These are phyloP conservation scores for Diplosoma virens DNA, from an alignment of 23 tunicate genomes.

Conservation along the genomic window DNA sequence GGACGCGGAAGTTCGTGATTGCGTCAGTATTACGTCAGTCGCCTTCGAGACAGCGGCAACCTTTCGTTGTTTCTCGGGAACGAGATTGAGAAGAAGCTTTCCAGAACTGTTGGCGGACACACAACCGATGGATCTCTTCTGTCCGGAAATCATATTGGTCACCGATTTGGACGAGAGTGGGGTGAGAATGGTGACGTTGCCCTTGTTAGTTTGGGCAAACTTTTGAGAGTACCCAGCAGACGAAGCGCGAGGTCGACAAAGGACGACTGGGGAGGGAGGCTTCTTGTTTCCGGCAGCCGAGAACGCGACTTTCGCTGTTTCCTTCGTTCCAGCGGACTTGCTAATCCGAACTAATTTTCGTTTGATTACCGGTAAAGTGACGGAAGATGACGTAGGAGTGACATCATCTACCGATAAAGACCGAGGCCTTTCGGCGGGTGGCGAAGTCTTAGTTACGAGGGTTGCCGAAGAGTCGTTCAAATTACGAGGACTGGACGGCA, in stretches of 20 bases:
- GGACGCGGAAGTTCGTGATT: not conserved
- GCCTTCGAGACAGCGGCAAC: not conserved
- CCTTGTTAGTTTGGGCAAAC: constrained; percentile 18
- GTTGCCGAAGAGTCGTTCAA: too few species aligned
- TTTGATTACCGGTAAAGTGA: not conserved
- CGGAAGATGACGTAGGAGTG: not conserved
- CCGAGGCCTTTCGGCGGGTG: not conserved
- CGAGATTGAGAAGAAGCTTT: not conserved
- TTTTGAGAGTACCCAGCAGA: constrained; percentile 8
- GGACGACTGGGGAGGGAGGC: constrained; percentile 13
- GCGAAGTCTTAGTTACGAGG: too few species aligned
- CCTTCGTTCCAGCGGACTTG: not conserved
- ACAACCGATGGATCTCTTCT: not conserved
- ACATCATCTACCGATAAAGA: not conserved
- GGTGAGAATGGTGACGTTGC: constrained; percentile 15
- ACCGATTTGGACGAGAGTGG: not conserved
- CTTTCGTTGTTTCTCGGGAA: constrained; percentile 42
- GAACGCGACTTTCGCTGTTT: not conserved
- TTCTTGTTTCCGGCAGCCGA: not conserved
- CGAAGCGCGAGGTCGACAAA: constrained; percentile 13
- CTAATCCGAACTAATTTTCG: not conserved
- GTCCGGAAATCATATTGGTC: not conserved
- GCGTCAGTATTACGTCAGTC: too few species aligned
- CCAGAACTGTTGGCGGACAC: not conserved
- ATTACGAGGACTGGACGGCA: too few species aligned